A percentile compares a stretch with the other conserved stretches of the same genome.
Conservation (phyloP, 2,888 invertebrate genomes). For the Tupiocoris notatus region DNA sequence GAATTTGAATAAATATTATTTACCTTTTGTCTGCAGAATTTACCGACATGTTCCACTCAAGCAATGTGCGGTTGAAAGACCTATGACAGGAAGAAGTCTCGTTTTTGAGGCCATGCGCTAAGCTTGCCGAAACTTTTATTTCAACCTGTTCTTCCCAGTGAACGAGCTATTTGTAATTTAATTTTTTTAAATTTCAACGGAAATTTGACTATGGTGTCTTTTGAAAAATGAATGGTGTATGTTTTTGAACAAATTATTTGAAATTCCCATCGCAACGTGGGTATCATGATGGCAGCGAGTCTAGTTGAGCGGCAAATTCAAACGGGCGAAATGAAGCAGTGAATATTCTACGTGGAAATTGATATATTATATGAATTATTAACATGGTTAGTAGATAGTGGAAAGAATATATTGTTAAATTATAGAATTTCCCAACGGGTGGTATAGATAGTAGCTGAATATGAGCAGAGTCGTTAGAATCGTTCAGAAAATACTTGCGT, state of each 20-base stretch:
- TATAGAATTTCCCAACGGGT: too few species aligned
- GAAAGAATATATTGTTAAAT: too few species aligned
- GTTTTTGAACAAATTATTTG: background rate
- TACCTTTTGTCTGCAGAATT: conserved; percentile 78
- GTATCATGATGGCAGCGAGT: conserved; percentile 17
- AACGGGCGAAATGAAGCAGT: conserved; percentile 14
- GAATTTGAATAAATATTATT: conserved; percentile 53
- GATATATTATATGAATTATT: too few species aligned
- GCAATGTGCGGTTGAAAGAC: conserved; percentile 47
- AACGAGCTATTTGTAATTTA: conserved; percentile 10
- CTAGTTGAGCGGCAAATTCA: background rate
- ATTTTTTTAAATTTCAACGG: background rate
- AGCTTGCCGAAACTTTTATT: conserved; percentile 23
- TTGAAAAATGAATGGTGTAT: background rate
- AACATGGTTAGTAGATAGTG: too few species aligned
- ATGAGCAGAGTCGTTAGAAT: too few species aligned
- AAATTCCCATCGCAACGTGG: background rate
- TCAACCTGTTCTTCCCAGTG: background rate
- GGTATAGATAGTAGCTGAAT: too few species aligned
- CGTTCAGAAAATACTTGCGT: too few species aligned
- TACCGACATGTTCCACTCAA: conserved; percentile 75
- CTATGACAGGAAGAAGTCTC: conserved; percentile 45
- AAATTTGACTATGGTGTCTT: conserved; percentile 2
- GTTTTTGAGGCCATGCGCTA: conserved; percentile 47
- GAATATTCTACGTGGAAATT: background rate